phyloP scores from a whole-genome alignment of 1,140 invertebrate genomes.

The Zaprionus vittiger region DNA sequence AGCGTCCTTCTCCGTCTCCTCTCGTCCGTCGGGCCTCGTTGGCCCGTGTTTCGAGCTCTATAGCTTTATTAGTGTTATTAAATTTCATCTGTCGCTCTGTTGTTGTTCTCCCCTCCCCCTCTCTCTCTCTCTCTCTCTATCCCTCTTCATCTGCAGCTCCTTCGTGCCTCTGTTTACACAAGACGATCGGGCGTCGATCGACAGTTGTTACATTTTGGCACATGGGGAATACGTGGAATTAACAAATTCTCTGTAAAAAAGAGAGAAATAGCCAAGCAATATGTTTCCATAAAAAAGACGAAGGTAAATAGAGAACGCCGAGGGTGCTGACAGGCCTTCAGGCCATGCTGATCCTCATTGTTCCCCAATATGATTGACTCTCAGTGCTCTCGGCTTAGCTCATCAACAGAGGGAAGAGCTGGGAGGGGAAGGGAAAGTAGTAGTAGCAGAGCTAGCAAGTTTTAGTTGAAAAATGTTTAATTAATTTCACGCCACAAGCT shows the following conservation, averaged over 20 bases:
- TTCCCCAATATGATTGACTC: constrained; percentile 38
- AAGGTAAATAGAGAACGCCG: background rate
- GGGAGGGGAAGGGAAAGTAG: background rate
- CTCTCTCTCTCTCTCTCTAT: background rate
- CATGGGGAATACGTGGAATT: constrained; percentile 57
- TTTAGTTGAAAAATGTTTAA: constrained; percentile 44
- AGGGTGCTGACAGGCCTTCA: constrained; percentile 37
- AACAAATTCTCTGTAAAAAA: constrained; percentile 8
- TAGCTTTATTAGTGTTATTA: constrained; percentile 78
- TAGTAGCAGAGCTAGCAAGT: background rate
- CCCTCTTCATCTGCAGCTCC: background rate
- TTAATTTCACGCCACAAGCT: constrained; percentile 65
- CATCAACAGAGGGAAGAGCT: background rate
- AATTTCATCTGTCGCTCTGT: constrained; percentile 62
- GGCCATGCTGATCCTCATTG: constrained; percentile 29
- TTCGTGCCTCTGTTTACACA: constrained; percentile 18
- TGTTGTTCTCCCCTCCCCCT: constrained; percentile 16
- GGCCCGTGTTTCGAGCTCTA: constrained; percentile 29
- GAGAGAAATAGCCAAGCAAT: constrained; percentile 33
- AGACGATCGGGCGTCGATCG: constrained; percentile 16
- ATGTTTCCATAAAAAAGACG: constrained; percentile 29
- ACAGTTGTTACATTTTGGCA: constrained; percentile 57
- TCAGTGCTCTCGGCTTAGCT: constrained; percentile 13
- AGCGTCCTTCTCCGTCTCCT: background rate
- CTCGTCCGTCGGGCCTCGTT: background rate